phyloP scores from a whole-genome alignment of 92 coral and sea anemone genomes.

The Heteractis magnifica region DNA sequence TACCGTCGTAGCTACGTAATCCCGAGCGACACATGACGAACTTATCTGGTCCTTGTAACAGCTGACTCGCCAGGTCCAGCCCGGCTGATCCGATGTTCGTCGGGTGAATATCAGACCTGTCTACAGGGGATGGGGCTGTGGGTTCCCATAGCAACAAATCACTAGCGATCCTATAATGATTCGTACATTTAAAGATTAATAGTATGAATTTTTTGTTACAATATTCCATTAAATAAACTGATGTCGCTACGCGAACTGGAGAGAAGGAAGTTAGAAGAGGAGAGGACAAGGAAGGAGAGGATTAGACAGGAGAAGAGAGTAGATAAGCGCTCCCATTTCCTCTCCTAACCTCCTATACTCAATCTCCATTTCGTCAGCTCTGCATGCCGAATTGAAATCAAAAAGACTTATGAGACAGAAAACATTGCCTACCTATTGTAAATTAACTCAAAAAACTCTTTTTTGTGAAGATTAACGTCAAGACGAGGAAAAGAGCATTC shows the following conservation, averaged over 20 bases:
- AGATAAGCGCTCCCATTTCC: too few species aligned
- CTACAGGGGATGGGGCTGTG: constrained; percentile 69
- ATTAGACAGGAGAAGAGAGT: not conserved
- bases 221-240: too few species aligned
- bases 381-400: too few species aligned
- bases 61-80: constrained; percentile 90
- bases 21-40: constrained; percentile 98
- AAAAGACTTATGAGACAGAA: too few species aligned
- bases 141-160: constrained; percentile 96
- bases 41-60: constrained; percentile 80
- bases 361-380: too few species aligned
- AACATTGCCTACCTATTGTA: constrained; percentile 74
- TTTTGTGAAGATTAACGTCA: constrained; percentile 88
- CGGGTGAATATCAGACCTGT: constrained; percentile 74
- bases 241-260: not conserved
- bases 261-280: not conserved
- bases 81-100: constrained; percentile 72
- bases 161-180: constrained; percentile 59
- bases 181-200: not conserved
- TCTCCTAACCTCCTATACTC: too few species aligned
- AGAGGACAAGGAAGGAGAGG: not conserved
- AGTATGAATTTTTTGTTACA: not conserved
- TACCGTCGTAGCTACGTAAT: constrained; percentile 78
- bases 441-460: constrained; percentile 80
- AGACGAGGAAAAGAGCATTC: constrained; percentile 81